These are phyloP conservation scores for Ditylenchus weischeri DNA, from an alignment of 2,888 invertebrate species.

Conservation along the genomic window DNA sequence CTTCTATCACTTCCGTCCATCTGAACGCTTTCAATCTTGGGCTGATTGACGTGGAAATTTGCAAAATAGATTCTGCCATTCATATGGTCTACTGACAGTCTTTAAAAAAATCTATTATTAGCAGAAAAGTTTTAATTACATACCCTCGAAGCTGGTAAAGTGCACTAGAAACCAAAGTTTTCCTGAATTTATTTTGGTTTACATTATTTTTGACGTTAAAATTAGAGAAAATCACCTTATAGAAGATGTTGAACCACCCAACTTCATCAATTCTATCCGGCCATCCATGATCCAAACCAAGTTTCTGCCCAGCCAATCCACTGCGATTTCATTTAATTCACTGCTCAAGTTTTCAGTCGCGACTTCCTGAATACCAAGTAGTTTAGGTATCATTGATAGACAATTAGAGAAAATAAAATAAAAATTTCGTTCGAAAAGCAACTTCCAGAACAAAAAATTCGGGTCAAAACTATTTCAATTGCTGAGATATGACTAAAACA, in stretches of 20 bases:
- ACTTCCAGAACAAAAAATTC: too few relatives aligned
- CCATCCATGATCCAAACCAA: conserved; percentile 32
- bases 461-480: too few relatives aligned
- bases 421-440: too few relatives aligned
- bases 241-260: neutral
- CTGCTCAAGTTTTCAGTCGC: neutral
- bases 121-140: conserved; percentile 2
- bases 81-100: conserved; percentile 30
- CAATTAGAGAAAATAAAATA: too few relatives aligned
- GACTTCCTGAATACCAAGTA: neutral
- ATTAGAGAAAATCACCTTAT: neutral
- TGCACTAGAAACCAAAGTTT: conserved; percentile 15
- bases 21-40: conserved; percentile 27
- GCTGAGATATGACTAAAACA: too few relatives aligned
- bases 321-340: conserved; percentile 16
- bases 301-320: conserved; percentile 35
- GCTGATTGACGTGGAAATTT: conserved; percentile 21
- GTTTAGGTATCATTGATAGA: neutral
- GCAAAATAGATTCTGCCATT: conserved; percentile 30
- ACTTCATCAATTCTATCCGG: conserved; percentile 25
- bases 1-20: conserved; percentile 35
- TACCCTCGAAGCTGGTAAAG: conserved; percentile 10
- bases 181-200: neutral
- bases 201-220: neutral
- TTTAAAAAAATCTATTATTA: conserved; percentile 13